Evolutionary conservation across 2,113 vertebrate species (phyloP).

Genomic region (Carettochelys insculpta): DNA sequence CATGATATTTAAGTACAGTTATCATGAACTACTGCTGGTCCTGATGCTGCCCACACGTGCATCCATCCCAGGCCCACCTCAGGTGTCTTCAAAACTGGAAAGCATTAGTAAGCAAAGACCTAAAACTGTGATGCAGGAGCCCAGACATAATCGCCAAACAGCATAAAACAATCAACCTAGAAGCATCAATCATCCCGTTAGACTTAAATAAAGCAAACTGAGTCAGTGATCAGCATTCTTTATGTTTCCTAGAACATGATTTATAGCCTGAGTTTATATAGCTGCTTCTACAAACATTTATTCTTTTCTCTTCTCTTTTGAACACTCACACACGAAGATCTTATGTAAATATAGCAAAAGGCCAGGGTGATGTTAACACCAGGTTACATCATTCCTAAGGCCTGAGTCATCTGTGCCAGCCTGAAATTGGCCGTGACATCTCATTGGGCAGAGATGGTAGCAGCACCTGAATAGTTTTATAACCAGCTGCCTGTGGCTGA

Average conservation of each 20-base stretch:
- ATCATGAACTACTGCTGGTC: not conserved
- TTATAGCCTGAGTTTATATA: not conserved
- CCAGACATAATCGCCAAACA: not conserved
- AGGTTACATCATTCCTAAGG: not conserved
- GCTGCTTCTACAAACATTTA: not conserved
- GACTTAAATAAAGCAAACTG: not conserved
- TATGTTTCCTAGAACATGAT: not conserved
- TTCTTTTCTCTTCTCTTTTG: not conserved
- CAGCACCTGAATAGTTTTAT: not conserved
- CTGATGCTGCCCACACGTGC: not conserved
- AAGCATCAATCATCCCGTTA: not conserved
- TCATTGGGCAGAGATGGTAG: not conserved
- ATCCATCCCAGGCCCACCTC: too few species aligned
- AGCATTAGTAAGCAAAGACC: not conserved
- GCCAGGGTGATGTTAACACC: not conserved
- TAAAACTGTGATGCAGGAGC: not conserved
- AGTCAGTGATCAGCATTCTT: not conserved
- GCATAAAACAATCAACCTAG: not conserved
- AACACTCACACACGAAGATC: fast-evolving
- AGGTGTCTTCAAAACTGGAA: not conserved
- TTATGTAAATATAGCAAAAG: not conserved
- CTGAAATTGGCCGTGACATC: not conserved
- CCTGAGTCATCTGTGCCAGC: not conserved
- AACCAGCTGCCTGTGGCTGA: not conserved
- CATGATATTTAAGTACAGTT: not conserved